Evolutionary conservation across 2,797 vertebrate genomes (phyloP), one percentile per base, ranked within the genome.

Genomic region (Labroides dimidiatus): DNA sequence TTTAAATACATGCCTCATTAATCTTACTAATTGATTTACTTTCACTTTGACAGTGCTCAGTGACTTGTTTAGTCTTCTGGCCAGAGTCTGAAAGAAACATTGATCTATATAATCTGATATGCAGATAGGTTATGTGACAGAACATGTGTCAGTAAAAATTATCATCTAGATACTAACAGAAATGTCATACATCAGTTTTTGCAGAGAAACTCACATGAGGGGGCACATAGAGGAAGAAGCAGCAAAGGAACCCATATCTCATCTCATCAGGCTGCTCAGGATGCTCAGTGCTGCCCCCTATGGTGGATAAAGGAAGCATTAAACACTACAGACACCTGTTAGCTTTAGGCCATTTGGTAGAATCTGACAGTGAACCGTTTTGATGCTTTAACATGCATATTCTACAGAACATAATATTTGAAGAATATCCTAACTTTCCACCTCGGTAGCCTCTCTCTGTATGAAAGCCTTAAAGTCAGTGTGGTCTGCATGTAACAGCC

Each of bases 271-370:
- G 58, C 48, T 21, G 1, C 6, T 49, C n/a, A n/a, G n/a, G n/a
- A 23, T 33, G 12, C 48, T 72, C 78, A 78, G 60, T 78, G 67
- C 83, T 86, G 82, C 81, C 85, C 56, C 75, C 51, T 88, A 43
- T 66, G 51, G 78, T 60, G 11, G 24, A 50, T 10, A 17, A 71
- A 63, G 10, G 20, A 66, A 51, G 7, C 21, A 54, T 15, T 0
- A 70, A 47, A 33, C 39, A 43, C 2, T n/a, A 33, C 8, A 57
- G n/a, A 45, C 55, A 52, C n/a, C 56, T 67, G 64, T 30, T 16
- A 70, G n/a, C 4, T 4, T 27, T 6, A 1, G 4, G 2, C 12
- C 42, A 41, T 0, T 36, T 42, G 2, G 47, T 41, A 17, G 21
- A 37, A 6, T 52, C 7, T 0, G 4, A 20, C 51, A 23, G 11